A percentile compares a stretch with the other conserved stretches of the same genome.
phyloP scores from a whole-genome alignment of 2,888 invertebrate genomes.

The Andrena bucephala region DNA sequence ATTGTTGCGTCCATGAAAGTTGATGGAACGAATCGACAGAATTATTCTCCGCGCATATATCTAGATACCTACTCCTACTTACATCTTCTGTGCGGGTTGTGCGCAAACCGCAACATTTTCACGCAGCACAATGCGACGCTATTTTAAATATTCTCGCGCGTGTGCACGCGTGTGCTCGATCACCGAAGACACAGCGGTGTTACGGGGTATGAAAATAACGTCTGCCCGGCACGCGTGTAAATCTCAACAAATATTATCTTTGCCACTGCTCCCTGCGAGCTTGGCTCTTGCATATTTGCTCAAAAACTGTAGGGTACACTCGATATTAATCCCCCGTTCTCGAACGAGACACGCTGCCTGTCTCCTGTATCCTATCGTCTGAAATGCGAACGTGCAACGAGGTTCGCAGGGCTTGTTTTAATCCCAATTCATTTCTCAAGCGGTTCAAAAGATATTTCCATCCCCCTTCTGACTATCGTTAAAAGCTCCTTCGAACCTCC shows the following conservation, averaged over 20 bases:
- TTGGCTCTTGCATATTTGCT: conserved; percentile 62
- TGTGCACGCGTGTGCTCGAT: conserved; percentile 16
- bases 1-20: not conserved
- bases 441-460: not conserved
- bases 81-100: conserved; percentile 1
- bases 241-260: conserved; percentile 79
- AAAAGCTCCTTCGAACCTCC: not conserved
- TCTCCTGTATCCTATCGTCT: conserved; percentile 9
- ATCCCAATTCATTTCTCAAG: not conserved
- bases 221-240: conserved; percentile 71
- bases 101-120: conserved; percentile 9
- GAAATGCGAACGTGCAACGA: not conserved
- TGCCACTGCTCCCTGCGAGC: conserved; percentile 54
- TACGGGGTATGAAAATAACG: conserved; percentile 76
- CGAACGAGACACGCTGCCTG: conserved; percentile 22
- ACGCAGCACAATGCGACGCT: not conserved
- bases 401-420: not conserved
- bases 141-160: not conserved
- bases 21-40: not conserved
- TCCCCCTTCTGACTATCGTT: not conserved
- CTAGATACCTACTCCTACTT: too few species aligned
- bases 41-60: not conserved
- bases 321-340: conserved; percentile 50
- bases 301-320: conserved; percentile 60
- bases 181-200: conserved; percentile 46